These are phyloP conservation scores for Neomorphus geoffroyi DNA, from an alignment of 2,797 vertebrate genomes.

Conservation along the genomic window DNA sequence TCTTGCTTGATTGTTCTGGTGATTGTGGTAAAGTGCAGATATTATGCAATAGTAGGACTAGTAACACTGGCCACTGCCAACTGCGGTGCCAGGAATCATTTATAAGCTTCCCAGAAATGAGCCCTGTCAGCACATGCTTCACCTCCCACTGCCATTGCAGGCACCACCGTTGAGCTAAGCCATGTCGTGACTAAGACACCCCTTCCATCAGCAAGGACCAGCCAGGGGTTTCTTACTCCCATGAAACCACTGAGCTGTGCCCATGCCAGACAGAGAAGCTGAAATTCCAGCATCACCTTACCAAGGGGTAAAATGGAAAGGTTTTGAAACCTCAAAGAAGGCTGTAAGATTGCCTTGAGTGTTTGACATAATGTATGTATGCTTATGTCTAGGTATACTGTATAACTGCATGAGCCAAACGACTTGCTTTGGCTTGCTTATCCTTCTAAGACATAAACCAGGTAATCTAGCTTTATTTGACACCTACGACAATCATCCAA, in stretches of 20 bases:
- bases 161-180: background rate
- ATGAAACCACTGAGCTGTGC: background rate
- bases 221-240: background rate
- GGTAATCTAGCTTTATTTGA: conserved; percentile 40
- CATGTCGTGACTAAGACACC: background rate
- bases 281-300: background rate
- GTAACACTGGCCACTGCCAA: conserved; percentile 61
- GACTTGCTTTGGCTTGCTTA: conserved; percentile 65
- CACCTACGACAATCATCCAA: conserved; percentile 45
- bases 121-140: conserved; percentile 66
- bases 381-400: conserved; percentile 49
- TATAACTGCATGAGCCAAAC: conserved; percentile 19
- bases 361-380: conserved; percentile 5
- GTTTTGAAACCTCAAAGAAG: conserved; percentile 52
- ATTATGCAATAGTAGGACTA: conserved; percentile 62
- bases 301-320: background rate
- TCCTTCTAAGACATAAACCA: conserved; percentile 37
- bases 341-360: conserved; percentile 34
- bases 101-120: conserved; percentile 47
- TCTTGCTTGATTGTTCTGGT: conserved; percentile 43
- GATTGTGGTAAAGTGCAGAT: conserved; percentile 54
- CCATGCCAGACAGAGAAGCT: background rate
- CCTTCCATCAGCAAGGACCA: background rate
- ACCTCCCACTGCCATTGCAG: conserved; percentile 1
- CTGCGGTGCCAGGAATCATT: conserved; percentile 47